Percentiles rank a stretch among this genome's conserved stretches.
Evolutionary conservation across 2,888 invertebrate species (phyloP).

Genomic region (Dryococelus australis): DNA sequence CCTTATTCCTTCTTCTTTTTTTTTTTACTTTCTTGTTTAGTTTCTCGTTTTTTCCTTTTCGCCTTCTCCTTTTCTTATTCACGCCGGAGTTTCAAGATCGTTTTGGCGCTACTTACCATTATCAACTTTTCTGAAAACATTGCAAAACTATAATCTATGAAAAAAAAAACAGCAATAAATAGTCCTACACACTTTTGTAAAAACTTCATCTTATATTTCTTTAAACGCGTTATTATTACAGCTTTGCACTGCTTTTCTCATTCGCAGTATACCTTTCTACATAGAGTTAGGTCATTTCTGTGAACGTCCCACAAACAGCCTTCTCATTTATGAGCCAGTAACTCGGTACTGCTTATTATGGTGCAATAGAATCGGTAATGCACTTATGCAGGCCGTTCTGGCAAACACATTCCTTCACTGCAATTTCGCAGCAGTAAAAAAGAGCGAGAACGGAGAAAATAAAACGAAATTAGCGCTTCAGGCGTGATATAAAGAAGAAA

Average conservation of each 20-base stretch:
- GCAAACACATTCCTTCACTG: background rate
- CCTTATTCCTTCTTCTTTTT: slow-evolving; percentile 11
- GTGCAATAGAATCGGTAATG: background rate
- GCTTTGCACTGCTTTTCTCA: background rate
- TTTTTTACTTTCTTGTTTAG: slow-evolving; percentile 30
- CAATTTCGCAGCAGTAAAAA: background rate
- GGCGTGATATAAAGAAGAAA: no score
- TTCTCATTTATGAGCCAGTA: background rate
- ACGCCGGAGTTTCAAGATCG: background rate
- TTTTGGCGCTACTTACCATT: background rate
- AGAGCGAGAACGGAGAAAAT: no score
- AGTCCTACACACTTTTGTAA: no score
- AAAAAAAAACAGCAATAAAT: background rate
- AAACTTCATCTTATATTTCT: no score
- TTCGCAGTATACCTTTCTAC: background rate
- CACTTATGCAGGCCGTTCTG: background rate
- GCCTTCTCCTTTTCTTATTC: slow-evolving; percentile 21
- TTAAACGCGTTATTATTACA: no score
- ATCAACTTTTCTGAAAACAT: slow-evolving; percentile 29
- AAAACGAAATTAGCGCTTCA: no score
- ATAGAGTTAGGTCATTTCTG: background rate
- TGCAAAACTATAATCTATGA: background rate
- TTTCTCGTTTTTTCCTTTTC: slow-evolving; percentile 24
- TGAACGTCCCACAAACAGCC: background rate
- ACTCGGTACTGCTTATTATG: background rate